Evolutionary conservation across 2,888 invertebrate species (phyloP).

Genomic region (Drosophila melanosoma): DNA sequence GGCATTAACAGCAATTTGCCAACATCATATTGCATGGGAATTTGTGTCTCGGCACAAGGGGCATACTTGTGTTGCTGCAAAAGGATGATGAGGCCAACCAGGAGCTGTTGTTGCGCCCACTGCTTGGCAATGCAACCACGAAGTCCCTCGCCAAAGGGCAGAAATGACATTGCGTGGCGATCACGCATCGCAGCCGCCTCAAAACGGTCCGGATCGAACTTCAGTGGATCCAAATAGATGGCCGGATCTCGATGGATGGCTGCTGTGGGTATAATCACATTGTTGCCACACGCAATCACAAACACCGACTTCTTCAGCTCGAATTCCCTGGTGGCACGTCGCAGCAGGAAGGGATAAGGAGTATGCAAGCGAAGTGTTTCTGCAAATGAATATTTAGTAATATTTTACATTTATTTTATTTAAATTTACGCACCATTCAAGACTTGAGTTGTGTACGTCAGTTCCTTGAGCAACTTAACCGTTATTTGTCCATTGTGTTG

Average conservation of each 20-base stretch:
- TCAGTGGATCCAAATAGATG: constrained; percentile 86
- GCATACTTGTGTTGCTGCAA: constrained; percentile 68
- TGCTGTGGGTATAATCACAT: constrained; percentile 79
- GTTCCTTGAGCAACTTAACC: constrained; percentile 67
- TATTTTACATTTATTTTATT: neutral
- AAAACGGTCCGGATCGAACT: constrained; percentile 88
- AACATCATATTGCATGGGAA: constrained; percentile 73
- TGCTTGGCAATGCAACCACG: constrained; percentile 77
- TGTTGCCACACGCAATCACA: constrained; percentile 74
- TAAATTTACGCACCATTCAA: constrained; percentile 73
- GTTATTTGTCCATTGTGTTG: constrained; percentile 68
- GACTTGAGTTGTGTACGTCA: constrained; percentile 78
- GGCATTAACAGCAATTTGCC: constrained; percentile 67
- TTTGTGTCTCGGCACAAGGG: constrained; percentile 69
- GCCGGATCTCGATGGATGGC: constrained; percentile 87
- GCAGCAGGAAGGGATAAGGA: constrained; percentile 81
- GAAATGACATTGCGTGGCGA: constrained; percentile 83
- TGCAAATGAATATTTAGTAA: constrained; percentile 49
- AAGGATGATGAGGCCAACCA: constrained; percentile 72
- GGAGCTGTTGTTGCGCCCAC: constrained; percentile 74
- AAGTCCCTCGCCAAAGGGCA: constrained; percentile 81
- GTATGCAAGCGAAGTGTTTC: constrained; percentile 86
- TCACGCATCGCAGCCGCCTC: constrained; percentile 85
- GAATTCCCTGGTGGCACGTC: constrained; percentile 74
- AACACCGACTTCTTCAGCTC: constrained; percentile 80